phyloP scores from a whole-genome alignment of 2,113 vertebrate species.

The Heteronetta atricapilla region DNA sequence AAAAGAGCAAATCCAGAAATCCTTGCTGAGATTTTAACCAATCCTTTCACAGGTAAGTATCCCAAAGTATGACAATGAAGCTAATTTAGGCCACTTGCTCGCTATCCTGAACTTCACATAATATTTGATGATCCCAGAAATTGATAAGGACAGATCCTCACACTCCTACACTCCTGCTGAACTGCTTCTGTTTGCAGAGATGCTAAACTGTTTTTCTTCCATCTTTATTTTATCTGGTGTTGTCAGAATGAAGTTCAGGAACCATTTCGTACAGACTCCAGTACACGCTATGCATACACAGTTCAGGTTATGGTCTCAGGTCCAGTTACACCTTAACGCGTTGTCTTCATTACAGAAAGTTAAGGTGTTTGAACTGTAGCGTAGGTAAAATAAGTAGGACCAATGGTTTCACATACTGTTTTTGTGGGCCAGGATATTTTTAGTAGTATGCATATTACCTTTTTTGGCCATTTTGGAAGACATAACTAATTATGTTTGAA shows the following conservation, averaged over 20 bases:
- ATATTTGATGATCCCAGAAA: background rate
- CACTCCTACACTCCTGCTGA: background rate
- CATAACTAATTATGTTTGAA: background rate
- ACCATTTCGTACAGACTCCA: background rate
- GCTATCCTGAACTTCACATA: background rate
- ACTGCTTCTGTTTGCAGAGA: background rate
- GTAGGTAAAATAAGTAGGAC: background rate
- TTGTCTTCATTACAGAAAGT: background rate
- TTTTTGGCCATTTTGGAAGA: background rate
- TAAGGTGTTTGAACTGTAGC: background rate
- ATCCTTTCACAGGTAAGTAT: background rate
- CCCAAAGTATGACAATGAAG: background rate
- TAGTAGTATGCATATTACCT: background rate
- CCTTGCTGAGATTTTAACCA: background rate
- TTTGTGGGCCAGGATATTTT: background rate
- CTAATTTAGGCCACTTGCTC: background rate
- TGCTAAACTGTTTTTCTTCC: background rate
- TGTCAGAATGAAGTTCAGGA: background rate
- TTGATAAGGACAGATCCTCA: background rate
- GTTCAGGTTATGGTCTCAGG: fast-evolving
- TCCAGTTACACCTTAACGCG: background rate
- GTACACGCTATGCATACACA: background rate
- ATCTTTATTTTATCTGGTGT: background rate
- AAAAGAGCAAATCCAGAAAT: background rate
- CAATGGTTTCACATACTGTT: background rate